phyloP scores from a whole-genome alignment of 1,140 invertebrate species.

The Mylabris phalerata region DNA sequence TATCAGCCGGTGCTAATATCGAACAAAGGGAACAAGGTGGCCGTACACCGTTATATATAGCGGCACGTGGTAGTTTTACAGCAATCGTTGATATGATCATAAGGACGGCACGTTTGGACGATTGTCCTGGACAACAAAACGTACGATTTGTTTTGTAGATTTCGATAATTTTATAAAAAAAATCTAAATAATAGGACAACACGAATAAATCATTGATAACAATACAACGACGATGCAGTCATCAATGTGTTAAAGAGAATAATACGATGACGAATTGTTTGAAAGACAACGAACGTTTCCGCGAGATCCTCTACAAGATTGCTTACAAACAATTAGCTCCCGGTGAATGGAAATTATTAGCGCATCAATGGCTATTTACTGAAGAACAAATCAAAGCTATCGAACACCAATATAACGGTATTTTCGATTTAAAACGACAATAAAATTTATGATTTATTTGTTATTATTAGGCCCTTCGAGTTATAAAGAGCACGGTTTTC shows the following conservation, averaged over 20 bases:
- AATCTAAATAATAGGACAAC: background rate
- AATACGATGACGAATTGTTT: conserved; percentile 29
- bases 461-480: conserved; percentile 55
- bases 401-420: conserved; percentile 70
- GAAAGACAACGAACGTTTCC: conserved; percentile 42
- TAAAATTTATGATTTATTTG: background rate
- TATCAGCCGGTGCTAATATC: conserved; percentile 58
- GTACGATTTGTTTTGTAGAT: conserved; percentile 9
- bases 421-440: too few relatives aligned
- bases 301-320: conserved; percentile 57
- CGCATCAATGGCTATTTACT: conserved; percentile 64
- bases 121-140: conserved; percentile 31
- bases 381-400: conserved; percentile 66
- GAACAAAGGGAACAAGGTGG: conserved; percentile 61
- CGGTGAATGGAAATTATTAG: conserved; percentile 65
- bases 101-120: conserved; percentile 57
- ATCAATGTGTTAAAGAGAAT: too few relatives aligned
- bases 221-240: background rate
- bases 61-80: conserved; percentile 73
- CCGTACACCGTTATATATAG: conserved; percentile 61
- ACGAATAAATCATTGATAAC: background rate
- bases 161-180: background rate
- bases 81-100: conserved; percentile 80
- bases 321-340: conserved; percentile 61
- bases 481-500: conserved; percentile 67